These are phyloP conservation scores for Odontomyia ornata DNA, from an alignment of 2,888 invertebrate species.

Conservation along the genomic window DNA sequence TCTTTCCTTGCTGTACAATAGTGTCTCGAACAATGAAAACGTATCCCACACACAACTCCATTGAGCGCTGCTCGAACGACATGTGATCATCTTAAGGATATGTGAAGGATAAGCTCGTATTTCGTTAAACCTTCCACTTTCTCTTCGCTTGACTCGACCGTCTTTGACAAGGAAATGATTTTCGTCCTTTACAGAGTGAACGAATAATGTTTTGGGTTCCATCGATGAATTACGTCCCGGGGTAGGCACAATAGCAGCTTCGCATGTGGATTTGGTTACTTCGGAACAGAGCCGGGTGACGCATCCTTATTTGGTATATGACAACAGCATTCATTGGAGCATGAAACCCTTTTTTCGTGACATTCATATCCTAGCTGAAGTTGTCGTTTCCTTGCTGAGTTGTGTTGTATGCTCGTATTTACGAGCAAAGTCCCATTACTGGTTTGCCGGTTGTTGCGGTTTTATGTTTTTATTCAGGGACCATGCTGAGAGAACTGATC, in stretches of 20 bases:
- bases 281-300: not conserved
- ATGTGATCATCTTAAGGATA: conserved; percentile 42
- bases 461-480: conserved; percentile 9
- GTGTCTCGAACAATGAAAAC: conserved; percentile 19
- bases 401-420: not conserved
- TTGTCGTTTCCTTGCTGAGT: not conserved
- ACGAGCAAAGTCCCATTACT: not conserved
- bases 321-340: conserved; percentile 40
- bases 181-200: conserved; percentile 31
- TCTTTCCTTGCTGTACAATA: conserved; percentile 31
- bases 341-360: conserved; percentile 41
- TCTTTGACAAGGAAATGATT: conserved; percentile 46
- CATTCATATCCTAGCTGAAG: not conserved
- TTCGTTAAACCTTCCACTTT: not conserved
- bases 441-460: conserved; percentile 24
- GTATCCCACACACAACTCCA: conserved; percentile 19
- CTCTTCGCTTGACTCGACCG: not conserved
- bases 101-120: not conserved
- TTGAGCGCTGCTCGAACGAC: conserved; percentile 31
- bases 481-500: conserved; percentile 2
- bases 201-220: not conserved
- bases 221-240: conserved; percentile 11
- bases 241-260: conserved; percentile 18
- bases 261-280: not conserved
- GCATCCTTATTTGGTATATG: conserved; percentile 42